Evolutionary conservation across 2,888 invertebrate genomes (phyloP), one percentile per base, ranked within the genome.

Genomic region (Caenorhabditis zanzibari): DNA sequence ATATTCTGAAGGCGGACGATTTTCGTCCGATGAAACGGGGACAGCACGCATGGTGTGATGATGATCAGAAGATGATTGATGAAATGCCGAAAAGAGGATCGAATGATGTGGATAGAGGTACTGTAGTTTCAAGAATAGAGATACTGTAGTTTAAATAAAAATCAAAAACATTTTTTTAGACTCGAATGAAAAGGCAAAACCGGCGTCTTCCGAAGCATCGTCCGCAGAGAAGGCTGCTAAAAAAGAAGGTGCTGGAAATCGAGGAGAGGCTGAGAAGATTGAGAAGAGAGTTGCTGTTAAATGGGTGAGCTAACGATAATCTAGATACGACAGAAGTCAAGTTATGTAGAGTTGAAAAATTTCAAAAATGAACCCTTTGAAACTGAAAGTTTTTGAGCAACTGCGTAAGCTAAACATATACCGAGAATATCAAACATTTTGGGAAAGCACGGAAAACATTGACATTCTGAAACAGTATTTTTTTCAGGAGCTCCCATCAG

Each of bases 401-500:
- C n/a, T n/a, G n/a, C n/a, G n/a, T n/a, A n/a, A n/a, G n/a, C n/a
- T n/a, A n/a, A n/a, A n/a, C n/a, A n/a, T n/a, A n/a, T n/a, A n/a
- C n/a, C n/a, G n/a, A n/a, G n/a, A n/a, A n/a, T n/a, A n/a, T n/a
- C n/a, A n/a, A n/a, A n/a, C n/a, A n/a, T n/a, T n/a, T n/a, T n/a
- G n/a, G n/a, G n/a, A n/a, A n/a, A n/a, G n/a, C n/a, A n/a, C n/a
- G n/a, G n/a, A 56, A n/a, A n/a, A 16, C 2, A 16, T 16, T n/a
- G n/a, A 9, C 35, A n/a, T 9, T 2, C 6, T 7, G 26, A 54
- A 54, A 54, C 44, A 41, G 44, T n/a, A n/a, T n/a, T 4, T 22
- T 26, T 38, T 76, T 14, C 79, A 72, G 81, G 81, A 82, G 26
- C 38, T 82, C 10, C 81, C 81, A 26, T 59, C 81, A 6, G 81